A percentile compares a stretch with the other conserved stretches of the same genome.
These are phyloP conservation scores for Perithous albicinctus DNA, from an alignment of 2,888 invertebrate species.

Conservation along the genomic window DNA sequence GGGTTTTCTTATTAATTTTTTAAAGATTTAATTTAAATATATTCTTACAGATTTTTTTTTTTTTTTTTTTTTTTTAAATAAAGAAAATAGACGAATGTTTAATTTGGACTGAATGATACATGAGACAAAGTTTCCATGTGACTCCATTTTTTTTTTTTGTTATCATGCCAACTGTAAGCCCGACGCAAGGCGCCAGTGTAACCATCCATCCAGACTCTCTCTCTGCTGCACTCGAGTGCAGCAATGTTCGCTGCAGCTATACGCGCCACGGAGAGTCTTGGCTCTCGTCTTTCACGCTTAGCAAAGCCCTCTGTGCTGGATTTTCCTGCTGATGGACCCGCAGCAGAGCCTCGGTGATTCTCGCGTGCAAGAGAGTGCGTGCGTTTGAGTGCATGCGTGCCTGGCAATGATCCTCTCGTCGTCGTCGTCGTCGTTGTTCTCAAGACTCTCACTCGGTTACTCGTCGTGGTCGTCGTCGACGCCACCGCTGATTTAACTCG, in stretches of 20 bases:
- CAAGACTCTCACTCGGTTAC: not conserved
- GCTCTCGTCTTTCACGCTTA: constrained; percentile 7
- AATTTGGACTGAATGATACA: not conserved
- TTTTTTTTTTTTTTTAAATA: too few relatives aligned
- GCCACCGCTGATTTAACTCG: constrained; percentile 49
- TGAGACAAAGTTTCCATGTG: not conserved
- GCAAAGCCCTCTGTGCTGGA: not conserved
- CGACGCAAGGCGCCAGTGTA: constrained; percentile 8
- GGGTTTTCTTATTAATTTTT: too few relatives aligned
- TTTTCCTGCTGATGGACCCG: constrained; percentile 38
- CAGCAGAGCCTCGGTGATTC: not conserved
- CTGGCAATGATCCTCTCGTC: constrained; percentile 46
- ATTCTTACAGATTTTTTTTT: too few relatives aligned
- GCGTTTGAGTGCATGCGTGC: constrained; percentile 45
- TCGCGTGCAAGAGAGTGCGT: not conserved
- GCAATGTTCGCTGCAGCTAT: not conserved
- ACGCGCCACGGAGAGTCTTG: constrained; percentile 6
- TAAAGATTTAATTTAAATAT: too few relatives aligned
- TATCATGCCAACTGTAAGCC: not conserved
- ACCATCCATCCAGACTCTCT: constrained; percentile 5
- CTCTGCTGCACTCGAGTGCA: constrained; percentile 5
- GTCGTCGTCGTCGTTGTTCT: constrained; percentile 38
- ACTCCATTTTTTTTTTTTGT: not conserved
- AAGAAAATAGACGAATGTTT: not conserved
- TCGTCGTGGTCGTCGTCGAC: constrained; percentile 32